A percentile compares a stretch with the other conserved stretches of the same genome.
phyloP scores from a whole-genome alignment of 2,113 vertebrate species.

The Mormoops blainvillei region DNA sequence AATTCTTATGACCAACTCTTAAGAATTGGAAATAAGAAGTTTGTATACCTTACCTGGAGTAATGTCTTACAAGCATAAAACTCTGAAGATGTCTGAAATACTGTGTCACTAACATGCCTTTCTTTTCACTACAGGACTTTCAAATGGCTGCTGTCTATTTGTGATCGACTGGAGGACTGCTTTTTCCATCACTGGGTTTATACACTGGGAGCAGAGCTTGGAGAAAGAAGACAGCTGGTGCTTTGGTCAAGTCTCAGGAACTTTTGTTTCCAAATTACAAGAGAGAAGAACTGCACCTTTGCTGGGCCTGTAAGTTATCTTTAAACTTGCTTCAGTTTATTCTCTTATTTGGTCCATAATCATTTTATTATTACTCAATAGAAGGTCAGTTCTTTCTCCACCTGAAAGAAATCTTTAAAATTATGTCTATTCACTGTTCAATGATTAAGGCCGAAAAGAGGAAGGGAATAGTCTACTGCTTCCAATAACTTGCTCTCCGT shows the following conservation, averaged over 20 bases:
- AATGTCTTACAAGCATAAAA: not conserved
- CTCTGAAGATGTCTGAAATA: not conserved
- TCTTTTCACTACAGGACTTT: not conserved
- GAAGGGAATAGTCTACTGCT: not conserved
- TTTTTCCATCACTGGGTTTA: not conserved
- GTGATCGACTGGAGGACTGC: not conserved
- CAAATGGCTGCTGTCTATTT: not conserved
- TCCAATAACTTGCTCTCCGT: not conserved
- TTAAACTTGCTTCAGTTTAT: not conserved
- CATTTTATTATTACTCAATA: not conserved
- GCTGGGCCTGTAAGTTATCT: not conserved
- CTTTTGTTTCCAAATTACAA: not conserved
- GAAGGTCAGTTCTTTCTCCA: not conserved
- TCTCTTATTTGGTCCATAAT: not conserved
- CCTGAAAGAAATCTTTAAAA: slow-evolving; percentile 4
- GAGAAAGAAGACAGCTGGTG: not conserved
- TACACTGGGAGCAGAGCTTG: not conserved
- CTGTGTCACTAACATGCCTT: not conserved
- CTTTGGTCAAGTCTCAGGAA: not conserved
- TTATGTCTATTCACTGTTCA: not conserved
- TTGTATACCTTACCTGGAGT: not conserved
- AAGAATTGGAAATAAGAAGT: not conserved
- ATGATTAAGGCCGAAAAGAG: not conserved
- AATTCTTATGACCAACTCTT: not conserved
- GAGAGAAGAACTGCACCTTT: not conserved